These are phyloP conservation scores for Folsomia manolachei DNA, from an alignment of 2,888 invertebrate species.

Conservation along the genomic window DNA sequence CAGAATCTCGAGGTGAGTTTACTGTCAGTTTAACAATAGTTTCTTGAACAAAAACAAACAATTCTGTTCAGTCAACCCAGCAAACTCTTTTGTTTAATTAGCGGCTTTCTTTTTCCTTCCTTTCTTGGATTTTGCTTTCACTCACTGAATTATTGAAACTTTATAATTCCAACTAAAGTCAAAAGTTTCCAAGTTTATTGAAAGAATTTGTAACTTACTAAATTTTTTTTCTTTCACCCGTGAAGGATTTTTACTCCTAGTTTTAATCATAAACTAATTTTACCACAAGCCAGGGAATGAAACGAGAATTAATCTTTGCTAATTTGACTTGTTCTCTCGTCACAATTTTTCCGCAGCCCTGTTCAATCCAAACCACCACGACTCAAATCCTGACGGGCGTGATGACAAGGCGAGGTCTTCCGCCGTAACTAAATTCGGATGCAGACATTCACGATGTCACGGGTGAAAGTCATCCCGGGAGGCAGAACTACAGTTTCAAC, in stretches of 20 bases:
- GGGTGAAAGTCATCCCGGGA: slow-evolving; percentile 17
- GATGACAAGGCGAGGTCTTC: slow-evolving; percentile 35
- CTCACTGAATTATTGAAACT: not conserved
- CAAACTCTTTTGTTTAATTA: not conserved
- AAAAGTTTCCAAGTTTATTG: not conserved
- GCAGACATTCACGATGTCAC: slow-evolving; percentile 1
- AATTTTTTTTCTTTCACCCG: not conserved
- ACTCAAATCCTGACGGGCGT: slow-evolving; percentile 1
- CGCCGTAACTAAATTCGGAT: slow-evolving; percentile 33
- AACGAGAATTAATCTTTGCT: not conserved
- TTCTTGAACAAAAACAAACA: not conserved
- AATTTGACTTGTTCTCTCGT: slow-evolving; percentile 1
- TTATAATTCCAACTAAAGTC: not conserved
- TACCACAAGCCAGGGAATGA: too few species aligned
- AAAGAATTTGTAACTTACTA: not conserved
- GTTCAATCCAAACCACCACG: slow-evolving; percentile 8
- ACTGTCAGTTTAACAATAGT: too few species aligned
- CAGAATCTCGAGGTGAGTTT: slow-evolving; percentile 4
- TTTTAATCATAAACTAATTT: too few species aligned
- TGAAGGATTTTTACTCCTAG: too few species aligned
- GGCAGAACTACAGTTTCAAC: slow-evolving; percentile 24
- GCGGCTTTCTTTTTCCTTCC: not conserved
- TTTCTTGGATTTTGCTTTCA: not conserved
- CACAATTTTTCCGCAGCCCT: not conserved
- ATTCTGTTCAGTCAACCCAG: not conserved